phyloP scores from a whole-genome alignment of 1,140 invertebrate genomes.

The Polypedilum vanderplanki region DNA sequence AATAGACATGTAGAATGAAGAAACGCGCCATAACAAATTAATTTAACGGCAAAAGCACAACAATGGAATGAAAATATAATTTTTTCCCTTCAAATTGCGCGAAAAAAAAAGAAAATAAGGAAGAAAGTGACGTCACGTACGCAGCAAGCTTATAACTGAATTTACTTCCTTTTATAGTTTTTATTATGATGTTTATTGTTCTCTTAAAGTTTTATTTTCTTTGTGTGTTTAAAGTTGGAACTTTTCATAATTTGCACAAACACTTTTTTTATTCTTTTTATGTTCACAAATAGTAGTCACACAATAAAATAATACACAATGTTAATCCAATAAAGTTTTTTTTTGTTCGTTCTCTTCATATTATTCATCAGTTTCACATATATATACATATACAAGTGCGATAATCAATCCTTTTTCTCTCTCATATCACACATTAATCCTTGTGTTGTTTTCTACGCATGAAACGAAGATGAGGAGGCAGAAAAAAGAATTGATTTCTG shows the following conservation, averaged over 20 bases:
- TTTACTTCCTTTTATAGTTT: neutral
- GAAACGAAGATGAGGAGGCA: neutral
- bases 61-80: neutral
- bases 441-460: neutral
- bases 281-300: too few relatives aligned
- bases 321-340: neutral
- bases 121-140: neutral
- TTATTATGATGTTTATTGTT: too few relatives aligned
- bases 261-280: too few relatives aligned
- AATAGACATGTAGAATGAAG: neutral
- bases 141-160: neutral
- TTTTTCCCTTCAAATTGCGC: neutral
- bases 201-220: too few relatives aligned
- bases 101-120: neutral
- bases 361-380: too few relatives aligned
- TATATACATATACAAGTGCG: too few relatives aligned
- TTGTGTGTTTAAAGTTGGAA: too few relatives aligned
- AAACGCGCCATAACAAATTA: conserved; percentile 6
- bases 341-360: neutral
- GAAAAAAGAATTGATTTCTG: neutral
- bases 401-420: neutral
- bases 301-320: neutral
- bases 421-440: neutral
- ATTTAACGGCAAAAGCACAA: neutral
- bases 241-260: too few relatives aligned